A percentile compares a stretch with the other conserved stretches of the same genome.
These are phyloP conservation scores for Leuciscus idus DNA, from an alignment of 2,113 vertebrate species.

Conservation along the genomic window DNA sequence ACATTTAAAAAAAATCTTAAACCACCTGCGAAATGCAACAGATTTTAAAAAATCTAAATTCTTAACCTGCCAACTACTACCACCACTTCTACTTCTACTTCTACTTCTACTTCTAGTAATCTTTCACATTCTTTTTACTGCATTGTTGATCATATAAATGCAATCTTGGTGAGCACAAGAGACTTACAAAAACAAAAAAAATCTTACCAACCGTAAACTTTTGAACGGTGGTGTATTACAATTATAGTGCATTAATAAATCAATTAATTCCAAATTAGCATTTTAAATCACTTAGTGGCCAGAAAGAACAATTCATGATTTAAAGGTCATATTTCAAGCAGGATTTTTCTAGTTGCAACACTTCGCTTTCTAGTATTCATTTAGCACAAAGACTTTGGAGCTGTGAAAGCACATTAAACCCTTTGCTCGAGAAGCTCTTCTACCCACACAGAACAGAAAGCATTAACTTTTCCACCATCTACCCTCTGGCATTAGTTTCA, in stretches of 20 bases:
- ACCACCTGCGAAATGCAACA: too few species aligned
- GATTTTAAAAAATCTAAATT: too few species aligned
- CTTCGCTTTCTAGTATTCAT: too few species aligned
- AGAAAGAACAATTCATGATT: not conserved
- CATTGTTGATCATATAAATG: not conserved
- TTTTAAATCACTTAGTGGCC: not conserved
- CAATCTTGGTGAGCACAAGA: not conserved
- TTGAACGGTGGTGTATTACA: not conserved
- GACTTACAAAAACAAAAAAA: not conserved
- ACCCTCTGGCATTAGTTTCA: conserved; percentile 5
- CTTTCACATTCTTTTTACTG: not conserved
- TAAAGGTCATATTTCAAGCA: not conserved
- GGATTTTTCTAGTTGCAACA: not conserved
- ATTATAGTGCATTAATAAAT: not conserved
- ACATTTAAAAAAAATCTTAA: too few species aligned
- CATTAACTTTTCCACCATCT: not conserved
- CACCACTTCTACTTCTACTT: accelerated
- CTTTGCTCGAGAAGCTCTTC: not conserved
- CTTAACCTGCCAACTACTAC: too few species aligned
- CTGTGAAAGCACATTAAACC: not conserved
- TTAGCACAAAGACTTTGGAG: not conserved
- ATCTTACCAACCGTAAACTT: not conserved
- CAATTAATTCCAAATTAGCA: not conserved
- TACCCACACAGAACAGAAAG: not conserved
- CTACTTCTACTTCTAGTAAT: too few species aligned